Base-by-base conservation (phyloP, 2,888 invertebrate species). In the Apamea epomidion region DNA sequence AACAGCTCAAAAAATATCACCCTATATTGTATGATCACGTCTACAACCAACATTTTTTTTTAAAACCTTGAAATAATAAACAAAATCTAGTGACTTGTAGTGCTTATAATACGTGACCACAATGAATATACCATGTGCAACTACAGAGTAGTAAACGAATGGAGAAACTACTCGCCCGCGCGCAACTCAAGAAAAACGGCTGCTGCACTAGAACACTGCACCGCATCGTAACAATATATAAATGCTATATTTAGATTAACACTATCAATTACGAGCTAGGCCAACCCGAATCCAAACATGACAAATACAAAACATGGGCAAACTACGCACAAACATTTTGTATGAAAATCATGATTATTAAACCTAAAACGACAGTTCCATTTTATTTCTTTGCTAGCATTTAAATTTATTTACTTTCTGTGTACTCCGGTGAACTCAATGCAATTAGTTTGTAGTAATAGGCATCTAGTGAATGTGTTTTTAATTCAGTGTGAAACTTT, bases 91-190 rank as follows among this genome's bases (percentile, higher is more conserved):
- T 88, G 81, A 85, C 85, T 79, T n/a, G n/a, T n/a, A n/a, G n/a
- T n/a, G 73, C 87, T 83, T 77, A 42, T 29, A 69, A 83, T 91
- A 92, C 93, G 93, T 93, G 93, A 91, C 89, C 86, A 86, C 87
- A 90, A 90, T 92, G 82, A 84, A 88, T 85, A 81, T 79, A 86
- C 69, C 62, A 69, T 62, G 58, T 79, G 42, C 21, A 16, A 60
- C 45, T 67, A 76, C 74, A 14, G 83, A 74, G 25, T 60, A 78
- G 21, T 71, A 37, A 76, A 80, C 42, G 14, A 71, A 72, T 86
- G 78, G 74, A 84, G 65, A 14, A 65, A 54, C 8, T 7, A 21
- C 7, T 12, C 21, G 7, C 14, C 32, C 18, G 8, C n/a, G 18
- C 18, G 25, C 16, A n/a, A 25, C 51, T 4, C 25, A 45, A 18